Percentiles rank a stretch among this genome's conserved stretches.
Conservation (phyloP, 2,888 invertebrate genomes). For the Formica aserva region DNA sequence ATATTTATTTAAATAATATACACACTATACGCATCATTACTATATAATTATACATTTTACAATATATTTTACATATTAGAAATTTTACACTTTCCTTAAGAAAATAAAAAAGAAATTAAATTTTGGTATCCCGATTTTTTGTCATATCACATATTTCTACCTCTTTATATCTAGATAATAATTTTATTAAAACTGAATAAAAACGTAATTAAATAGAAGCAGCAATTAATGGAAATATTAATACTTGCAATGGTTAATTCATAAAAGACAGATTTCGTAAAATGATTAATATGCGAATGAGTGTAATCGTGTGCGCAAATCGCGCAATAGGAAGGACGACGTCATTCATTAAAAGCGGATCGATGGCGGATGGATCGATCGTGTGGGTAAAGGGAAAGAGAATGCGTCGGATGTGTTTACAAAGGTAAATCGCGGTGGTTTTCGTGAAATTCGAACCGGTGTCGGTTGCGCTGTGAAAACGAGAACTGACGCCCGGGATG, state of each 20-base stretch:
- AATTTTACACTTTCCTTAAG: neutral
- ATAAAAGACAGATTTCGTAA: neutral
- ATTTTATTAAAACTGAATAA: neutral
- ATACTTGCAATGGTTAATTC: neutral
- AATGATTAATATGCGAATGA: neutral
- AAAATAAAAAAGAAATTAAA: neutral
- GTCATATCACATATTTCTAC: neutral
- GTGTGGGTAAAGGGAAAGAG: slow-evolving; percentile 36
- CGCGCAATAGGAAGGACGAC: neutral
- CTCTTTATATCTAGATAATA: neutral
- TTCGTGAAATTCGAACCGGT: slow-evolving; percentile 55
- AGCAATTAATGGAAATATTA: neutral
- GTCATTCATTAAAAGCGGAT: slow-evolving; percentile 33
- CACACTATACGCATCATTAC: neutral
- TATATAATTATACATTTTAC: neutral
- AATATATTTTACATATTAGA: neutral
- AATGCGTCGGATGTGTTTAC: slow-evolving; percentile 43
- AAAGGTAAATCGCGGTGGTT: slow-evolving; percentile 60
- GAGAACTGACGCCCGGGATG: slow-evolving; percentile 40
- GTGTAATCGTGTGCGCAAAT: neutral
- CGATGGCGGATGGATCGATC: slow-evolving; percentile 8
- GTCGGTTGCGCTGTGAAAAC: slow-evolving; percentile 43
- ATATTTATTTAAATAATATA: neutral
- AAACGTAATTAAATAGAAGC: neutral
- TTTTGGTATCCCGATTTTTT: neutral